A percentile compares a stretch with the other conserved stretches of the same genome.
These are phyloP conservation scores for Conomelus anceps DNA, from an alignment of 2,888 invertebrate genomes.

Conservation along the genomic window DNA sequence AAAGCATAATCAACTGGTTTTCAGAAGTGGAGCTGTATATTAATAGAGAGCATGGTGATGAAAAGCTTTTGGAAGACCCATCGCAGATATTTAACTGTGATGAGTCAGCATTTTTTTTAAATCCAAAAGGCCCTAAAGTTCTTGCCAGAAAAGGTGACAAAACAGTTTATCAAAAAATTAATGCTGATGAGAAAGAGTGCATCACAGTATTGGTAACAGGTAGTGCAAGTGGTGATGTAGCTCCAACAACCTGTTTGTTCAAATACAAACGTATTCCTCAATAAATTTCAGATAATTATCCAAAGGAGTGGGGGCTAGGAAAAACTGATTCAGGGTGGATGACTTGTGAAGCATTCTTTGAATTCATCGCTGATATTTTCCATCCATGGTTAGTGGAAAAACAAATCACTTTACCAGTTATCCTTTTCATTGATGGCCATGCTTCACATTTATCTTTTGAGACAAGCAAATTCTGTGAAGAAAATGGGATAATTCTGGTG, in stretches of 20 bases:
- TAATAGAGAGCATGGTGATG: too few relatives aligned
- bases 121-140: constrained; percentile 29
- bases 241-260: too few relatives aligned
- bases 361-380: too few relatives aligned
- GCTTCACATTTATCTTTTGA: too few relatives aligned
- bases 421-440: background rate
- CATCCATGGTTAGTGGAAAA: background rate
- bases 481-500: too few relatives aligned
- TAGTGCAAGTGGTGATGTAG: background rate
- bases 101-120: constrained; percentile 28
- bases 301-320: background rate
- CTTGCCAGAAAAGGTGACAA: constrained; percentile 34
- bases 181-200: constrained; percentile 38
- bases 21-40: background rate
- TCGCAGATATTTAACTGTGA: constrained; percentile 12
- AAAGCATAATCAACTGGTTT: background rate
- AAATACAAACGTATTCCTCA: background rate
- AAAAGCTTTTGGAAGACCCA: background rate
- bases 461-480: too few relatives aligned
- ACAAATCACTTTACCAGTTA: background rate
- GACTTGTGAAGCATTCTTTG: background rate
- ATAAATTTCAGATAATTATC: background rate
- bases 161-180: constrained; percentile 34
- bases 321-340: background rate
- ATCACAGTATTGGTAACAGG: constrained; percentile 35